phyloP scores from a whole-genome alignment of 2,113 vertebrate genomes.

The Phylloscopus trochilus region DNA sequence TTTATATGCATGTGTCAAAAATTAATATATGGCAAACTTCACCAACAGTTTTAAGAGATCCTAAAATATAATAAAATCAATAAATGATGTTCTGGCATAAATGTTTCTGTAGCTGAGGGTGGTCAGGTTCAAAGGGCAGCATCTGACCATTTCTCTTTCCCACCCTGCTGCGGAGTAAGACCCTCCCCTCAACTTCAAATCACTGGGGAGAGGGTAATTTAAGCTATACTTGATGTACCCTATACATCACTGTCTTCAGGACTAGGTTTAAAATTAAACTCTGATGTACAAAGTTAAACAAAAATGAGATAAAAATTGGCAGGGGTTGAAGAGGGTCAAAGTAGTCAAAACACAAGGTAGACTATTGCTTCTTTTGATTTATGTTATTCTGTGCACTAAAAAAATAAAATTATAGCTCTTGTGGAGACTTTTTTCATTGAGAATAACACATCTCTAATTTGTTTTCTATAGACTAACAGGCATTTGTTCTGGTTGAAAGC shows the following conservation, averaged over 20 bases:
- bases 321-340: slow-evolving; percentile 89
- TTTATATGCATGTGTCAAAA: slow-evolving; percentile 55
- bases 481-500: background rate
- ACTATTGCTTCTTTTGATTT: slow-evolving; percentile 81
- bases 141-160: slow-evolving; percentile 85
- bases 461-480: slow-evolving; percentile 70
- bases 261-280: slow-evolving; percentile 97
- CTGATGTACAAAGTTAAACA: slow-evolving; percentile 98
- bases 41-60: slow-evolving; percentile 49
- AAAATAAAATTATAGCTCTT: slow-evolving; percentile 74
- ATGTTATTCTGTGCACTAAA: slow-evolving; percentile 74
- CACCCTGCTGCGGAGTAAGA: slow-evolving; percentile 79
- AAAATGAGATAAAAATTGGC: slow-evolving; percentile 97
- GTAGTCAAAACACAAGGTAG: slow-evolving; percentile 82
- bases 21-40: slow-evolving; percentile 55
- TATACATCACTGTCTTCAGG: slow-evolving; percentile 97
- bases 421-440: slow-evolving; percentile 63
- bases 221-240: slow-evolving; percentile 92
- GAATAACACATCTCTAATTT: slow-evolving; percentile 70
- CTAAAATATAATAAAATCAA: slow-evolving; percentile 70
- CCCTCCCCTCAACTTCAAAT: slow-evolving; percentile 76
- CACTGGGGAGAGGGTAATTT: slow-evolving; percentile 94
- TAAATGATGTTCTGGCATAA: slow-evolving; percentile 59
- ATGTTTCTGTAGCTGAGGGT: slow-evolving; percentile 59
- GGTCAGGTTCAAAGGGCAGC: slow-evolving; percentile 83